Conservation (phyloP, 2,888 invertebrate genomes). For the Lepidochitona cinerea region DNA sequence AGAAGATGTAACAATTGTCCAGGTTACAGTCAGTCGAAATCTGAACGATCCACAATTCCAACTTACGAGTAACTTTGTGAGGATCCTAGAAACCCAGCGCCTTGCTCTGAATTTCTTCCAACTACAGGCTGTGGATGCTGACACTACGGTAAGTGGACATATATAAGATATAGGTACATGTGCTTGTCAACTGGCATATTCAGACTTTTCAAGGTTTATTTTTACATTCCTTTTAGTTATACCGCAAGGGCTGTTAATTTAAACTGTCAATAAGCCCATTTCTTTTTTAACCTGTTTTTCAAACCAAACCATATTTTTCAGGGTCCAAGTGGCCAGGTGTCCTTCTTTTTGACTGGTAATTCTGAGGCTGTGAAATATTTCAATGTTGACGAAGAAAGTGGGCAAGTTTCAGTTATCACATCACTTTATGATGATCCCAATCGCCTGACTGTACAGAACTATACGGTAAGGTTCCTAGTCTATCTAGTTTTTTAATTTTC, state of each 20-base stretch:
- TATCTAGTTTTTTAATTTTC: too few species aligned
- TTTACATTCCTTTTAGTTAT: too few species aligned
- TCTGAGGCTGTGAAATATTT: conserved; percentile 89
- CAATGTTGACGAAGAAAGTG: conserved; percentile 84
- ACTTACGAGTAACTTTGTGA: conserved; percentile 83
- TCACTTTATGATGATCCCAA: not conserved
- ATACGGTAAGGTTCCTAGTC: too few species aligned
- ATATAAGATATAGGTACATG: too few species aligned
- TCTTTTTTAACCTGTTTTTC: too few species aligned
- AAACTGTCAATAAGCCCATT: too few species aligned
- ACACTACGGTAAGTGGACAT: not conserved
- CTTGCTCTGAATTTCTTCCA: conserved; percentile 71
- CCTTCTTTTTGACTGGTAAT: conserved; percentile 39
- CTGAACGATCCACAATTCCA: conserved; percentile 67
- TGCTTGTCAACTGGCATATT: too few species aligned
- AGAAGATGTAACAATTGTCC: not conserved
- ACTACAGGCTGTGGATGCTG: not conserved
- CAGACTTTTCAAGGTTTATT: too few species aligned
- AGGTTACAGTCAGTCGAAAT: not conserved
- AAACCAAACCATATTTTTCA: too few species aligned
- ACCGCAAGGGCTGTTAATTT: too few species aligned
- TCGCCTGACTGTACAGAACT: not conserved
- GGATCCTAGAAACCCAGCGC: conserved; percentile 3
- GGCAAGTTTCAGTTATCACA: conserved; percentile 58
- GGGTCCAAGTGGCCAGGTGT: conserved; percentile 44